phyloP scores from a whole-genome alignment of 2,888 invertebrate species.

The Seira musarum region DNA sequence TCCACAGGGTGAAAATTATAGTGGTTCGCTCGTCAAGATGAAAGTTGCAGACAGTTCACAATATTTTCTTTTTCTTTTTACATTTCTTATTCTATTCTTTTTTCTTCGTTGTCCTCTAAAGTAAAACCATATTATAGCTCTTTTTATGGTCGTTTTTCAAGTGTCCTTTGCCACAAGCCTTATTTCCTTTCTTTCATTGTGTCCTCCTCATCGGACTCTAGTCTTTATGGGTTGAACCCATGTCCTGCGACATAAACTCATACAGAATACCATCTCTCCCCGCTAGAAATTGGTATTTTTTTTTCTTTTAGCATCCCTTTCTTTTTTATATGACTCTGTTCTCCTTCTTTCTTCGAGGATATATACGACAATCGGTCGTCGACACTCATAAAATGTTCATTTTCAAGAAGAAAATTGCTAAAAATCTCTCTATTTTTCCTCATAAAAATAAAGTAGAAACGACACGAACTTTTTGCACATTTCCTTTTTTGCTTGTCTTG shows the following conservation, averaged over 20 bases:
- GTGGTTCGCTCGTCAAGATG: slow-evolving; percentile 41
- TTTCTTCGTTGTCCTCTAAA: slow-evolving; percentile 26
- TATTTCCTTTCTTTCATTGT: slow-evolving; percentile 57
- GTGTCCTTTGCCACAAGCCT: slow-evolving; percentile 61
- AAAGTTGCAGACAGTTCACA: slow-evolving; percentile 55
- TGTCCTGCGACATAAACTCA: no score
- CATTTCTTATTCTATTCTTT: slow-evolving; percentile 22
- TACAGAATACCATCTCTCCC: no score
- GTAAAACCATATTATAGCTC: slow-evolving; percentile 55
- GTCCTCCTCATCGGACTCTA: slow-evolving; percentile 13
- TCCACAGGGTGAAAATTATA: background rate
- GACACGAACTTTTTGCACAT: slow-evolving; percentile 37
- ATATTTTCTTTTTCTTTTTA: slow-evolving; percentile 39
- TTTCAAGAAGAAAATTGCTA: slow-evolving; percentile 50
- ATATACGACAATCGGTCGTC: slow-evolving; percentile 36
- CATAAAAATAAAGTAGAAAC: slow-evolving; percentile 45
- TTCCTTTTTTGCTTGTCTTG: slow-evolving; percentile 31
- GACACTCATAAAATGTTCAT: slow-evolving; percentile 58
- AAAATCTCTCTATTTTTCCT: slow-evolving; percentile 55
- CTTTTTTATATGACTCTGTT: background rate
- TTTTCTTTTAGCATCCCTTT: background rate
- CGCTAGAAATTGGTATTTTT: no score
- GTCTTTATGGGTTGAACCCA: slow-evolving; percentile 53
- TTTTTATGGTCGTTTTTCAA: slow-evolving; percentile 58
- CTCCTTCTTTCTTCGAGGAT: background rate